These are phyloP conservation scores for Cirrhinus mrigala DNA, from an alignment of 2,797 vertebrate genomes.

Conservation along the genomic window DNA sequence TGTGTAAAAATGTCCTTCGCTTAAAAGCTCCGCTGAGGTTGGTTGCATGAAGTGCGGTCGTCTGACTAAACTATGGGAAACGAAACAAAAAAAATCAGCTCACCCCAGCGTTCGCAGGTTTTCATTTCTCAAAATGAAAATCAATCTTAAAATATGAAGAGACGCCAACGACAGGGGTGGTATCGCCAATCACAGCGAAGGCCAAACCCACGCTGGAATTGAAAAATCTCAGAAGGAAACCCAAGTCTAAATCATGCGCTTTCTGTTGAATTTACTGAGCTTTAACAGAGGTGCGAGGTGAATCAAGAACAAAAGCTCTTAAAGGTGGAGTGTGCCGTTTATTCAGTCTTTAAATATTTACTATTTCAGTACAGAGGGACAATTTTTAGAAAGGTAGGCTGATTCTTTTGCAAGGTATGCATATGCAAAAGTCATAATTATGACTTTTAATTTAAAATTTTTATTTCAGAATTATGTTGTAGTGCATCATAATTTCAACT, in stretches of 20 bases:
- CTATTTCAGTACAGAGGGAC: background rate
- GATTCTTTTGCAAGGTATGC: background rate
- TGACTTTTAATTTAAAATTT: background rate
- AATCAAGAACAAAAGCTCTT: background rate
- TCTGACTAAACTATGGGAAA: slow-evolving; percentile 48
- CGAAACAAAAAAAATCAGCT: slow-evolving; percentile 55
- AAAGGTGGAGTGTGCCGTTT: background rate
- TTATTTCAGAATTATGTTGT: too few species aligned
- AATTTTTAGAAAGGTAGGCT: background rate
- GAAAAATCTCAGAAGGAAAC: slow-evolving; percentile 16
- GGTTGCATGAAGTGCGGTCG: slow-evolving; percentile 30
- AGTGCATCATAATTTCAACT: too few species aligned
- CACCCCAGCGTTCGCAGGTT: slow-evolving; percentile 49
- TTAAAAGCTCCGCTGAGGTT: slow-evolving; percentile 21
- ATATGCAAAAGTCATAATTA: background rate
- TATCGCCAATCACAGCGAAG: slow-evolving; percentile 50
- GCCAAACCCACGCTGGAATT: slow-evolving; percentile 53
- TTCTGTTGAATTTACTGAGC: slow-evolving; percentile 32
- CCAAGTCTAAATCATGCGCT: slow-evolving; percentile 38
- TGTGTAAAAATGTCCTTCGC: slow-evolving; percentile 50
- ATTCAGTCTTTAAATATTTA: background rate
- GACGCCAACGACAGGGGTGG: slow-evolving; percentile 56
- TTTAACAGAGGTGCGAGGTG: background rate
- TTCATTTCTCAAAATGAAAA: slow-evolving; percentile 52
- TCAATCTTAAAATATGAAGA: slow-evolving; percentile 50